Evolutionary conservation across 92 coral and sea anemone genomes (phyloP), one percentile per base, ranked within the genome.

Genomic region (Epizoanthus scotinus): DNA sequence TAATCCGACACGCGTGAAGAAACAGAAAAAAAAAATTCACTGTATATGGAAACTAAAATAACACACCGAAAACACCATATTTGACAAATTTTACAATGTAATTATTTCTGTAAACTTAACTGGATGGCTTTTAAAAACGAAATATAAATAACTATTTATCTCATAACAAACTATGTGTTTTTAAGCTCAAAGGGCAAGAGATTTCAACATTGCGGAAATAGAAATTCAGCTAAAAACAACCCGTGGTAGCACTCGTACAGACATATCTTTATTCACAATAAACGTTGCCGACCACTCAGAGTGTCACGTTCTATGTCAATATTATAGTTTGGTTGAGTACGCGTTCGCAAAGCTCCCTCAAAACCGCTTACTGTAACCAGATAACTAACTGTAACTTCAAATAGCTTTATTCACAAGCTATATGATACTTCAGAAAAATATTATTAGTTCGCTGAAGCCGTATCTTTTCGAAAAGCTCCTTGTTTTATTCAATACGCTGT

Each of bases 221-320:
- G 17, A 5, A 28, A 57, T 17, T 12, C 20, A 26, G 22, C 19
- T 21, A 56, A 20, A 73, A 75, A 58, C 31, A 60, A n/a, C 81
- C 17, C 34, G 40, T 34, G 59, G 81, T 59, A 59, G 38, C 36
- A 14, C 42, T 59, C 38, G 56, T 42, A 29, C 34, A 21, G 21
- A 36, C 53, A 60, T 55, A 40, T 58, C 81, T 58, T 58, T 40
- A 60, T 75, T 75, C 81, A 42, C 54, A 58, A 36, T 60, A 56
- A 59, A 47, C 17, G 24, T 73, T 28, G 12, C 49, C 68, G 44
- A 55, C 17, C 38, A 75, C 81, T 75, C 12, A 67, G 20, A 22
- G 67, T 59, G 81, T 75, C 81, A 75, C 81, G 81, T 75, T 60
- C 36, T 75, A 40, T 75, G 81, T 75, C 81, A 75, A 75, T 67